These are phyloP conservation scores for Vanessa tameamea DNA, from an alignment of 1,140 invertebrate species.

Conservation along the genomic window DNA sequence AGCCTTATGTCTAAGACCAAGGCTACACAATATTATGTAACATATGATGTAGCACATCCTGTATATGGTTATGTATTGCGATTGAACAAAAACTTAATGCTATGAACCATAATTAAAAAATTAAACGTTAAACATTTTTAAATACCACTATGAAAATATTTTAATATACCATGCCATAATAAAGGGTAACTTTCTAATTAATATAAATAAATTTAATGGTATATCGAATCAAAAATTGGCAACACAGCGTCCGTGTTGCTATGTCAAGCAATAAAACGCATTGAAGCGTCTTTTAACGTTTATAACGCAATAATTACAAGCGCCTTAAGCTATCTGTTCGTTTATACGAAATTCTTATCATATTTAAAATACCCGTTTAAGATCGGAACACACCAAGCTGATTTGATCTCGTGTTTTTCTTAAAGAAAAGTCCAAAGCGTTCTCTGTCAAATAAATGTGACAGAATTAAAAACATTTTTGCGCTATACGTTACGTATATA, in stretches of 20 bases:
- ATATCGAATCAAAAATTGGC: slow-evolving; percentile 37
- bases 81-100: no score
- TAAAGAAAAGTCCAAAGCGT: no score
- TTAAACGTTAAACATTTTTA: no score
- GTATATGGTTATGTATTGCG: no score
- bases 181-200: slow-evolving; percentile 26
- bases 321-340: background rate
- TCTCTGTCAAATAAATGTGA: no score
- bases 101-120: no score
- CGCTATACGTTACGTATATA: no score
- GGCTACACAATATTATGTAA: no score
- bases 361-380: background rate
- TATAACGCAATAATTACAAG: slow-evolving; percentile 12
- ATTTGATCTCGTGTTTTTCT: no score
- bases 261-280: slow-evolving; percentile 14
- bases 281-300: slow-evolving; percentile 15
- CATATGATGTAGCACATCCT: no score
- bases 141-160: background rate
- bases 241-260: slow-evolving; percentile 15
- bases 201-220: slow-evolving; percentile 27
- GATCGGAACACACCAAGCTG: background rate
- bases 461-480: no score
- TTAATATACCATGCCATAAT: background rate
- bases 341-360: background rate
- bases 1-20: no score